These are phyloP conservation scores for Dastarcus helophoroides DNA, from an alignment of 2,888 invertebrate genomes.

Conservation along the genomic window DNA sequence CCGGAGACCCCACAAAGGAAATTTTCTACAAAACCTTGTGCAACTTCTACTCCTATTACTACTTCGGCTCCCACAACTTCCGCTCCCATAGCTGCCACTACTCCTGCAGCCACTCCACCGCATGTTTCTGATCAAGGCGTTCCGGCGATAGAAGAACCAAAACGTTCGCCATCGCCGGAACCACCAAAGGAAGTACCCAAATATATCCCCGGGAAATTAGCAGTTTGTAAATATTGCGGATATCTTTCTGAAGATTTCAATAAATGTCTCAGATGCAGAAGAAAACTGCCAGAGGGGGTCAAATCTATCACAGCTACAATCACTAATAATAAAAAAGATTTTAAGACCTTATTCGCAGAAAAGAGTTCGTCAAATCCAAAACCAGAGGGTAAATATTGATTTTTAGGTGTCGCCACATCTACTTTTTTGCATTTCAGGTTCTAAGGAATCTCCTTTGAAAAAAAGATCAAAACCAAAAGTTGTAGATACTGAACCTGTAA, in stretches of 20 bases:
- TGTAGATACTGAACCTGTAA: conserved; percentile 55
- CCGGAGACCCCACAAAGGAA: no score
- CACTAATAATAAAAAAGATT: not conserved
- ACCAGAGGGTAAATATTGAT: no score
- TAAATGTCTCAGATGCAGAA: conserved; percentile 62
- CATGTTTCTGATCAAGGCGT: no score
- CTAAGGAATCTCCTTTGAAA: conserved; percentile 8
- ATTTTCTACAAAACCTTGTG: no score
- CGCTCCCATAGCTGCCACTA: no score
- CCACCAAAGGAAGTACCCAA: conserved; percentile 44
- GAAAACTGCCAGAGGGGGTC: conserved; percentile 60
- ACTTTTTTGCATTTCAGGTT: not conserved
- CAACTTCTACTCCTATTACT: no score
- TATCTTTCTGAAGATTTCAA: conserved; percentile 68
- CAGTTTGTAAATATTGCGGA: conserved; percentile 72
- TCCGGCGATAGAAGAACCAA: no score
- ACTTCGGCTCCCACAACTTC: no score
- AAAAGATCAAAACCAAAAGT: conserved; percentile 28
- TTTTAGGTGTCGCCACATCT: no score
- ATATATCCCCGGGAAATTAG: conserved; percentile 58
- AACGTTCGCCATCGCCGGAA: conserved; percentile 42
- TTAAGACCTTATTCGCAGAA: not conserved
- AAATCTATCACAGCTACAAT: conserved; percentile 38
- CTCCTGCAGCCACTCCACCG: no score
- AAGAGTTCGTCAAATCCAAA: no score